Evolutionary conservation across 2,113 vertebrate genomes (phyloP).

Genomic region (Chunga burmeisteri): DNA sequence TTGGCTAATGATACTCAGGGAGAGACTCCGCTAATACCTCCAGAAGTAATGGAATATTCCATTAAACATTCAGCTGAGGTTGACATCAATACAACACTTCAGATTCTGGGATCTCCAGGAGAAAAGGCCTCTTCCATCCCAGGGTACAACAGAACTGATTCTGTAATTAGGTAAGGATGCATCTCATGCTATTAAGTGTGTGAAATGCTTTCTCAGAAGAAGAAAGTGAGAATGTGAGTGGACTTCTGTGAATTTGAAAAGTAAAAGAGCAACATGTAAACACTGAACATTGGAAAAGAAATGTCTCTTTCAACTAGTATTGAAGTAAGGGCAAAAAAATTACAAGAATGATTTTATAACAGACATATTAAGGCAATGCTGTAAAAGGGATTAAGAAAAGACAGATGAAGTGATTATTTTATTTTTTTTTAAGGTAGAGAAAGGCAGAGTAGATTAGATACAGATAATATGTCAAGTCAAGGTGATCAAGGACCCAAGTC

Average conservation of each 20-base stretch:
- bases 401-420: neutral
- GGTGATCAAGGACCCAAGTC: neutral
- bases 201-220: neutral
- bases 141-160: constrained; percentile 97
- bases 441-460: neutral
- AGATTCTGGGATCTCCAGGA: constrained; percentile 96
- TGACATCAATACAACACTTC: constrained; percentile 97
- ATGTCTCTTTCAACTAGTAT: neutral
- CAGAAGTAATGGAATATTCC: constrained; percentile 98
- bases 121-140: constrained; percentile 98
- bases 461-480: neutral
- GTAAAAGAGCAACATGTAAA: neutral
- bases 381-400: neutral
- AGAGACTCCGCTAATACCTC: constrained; percentile 96
- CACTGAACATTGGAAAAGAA: neutral
- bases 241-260: neutral
- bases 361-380: neutral
- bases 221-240: neutral
- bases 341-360: neutral
- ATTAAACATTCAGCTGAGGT: constrained; percentile 97
- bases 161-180: constrained; percentile 91
- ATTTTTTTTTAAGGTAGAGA: neutral
- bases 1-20: constrained; percentile 98
- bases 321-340: neutral
- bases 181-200: neutral